Evolutionary conservation across 2,797 vertebrate species (phyloP), one percentile per base, ranked within the genome.

Genomic region (Etheostoma perlongum): DNA sequence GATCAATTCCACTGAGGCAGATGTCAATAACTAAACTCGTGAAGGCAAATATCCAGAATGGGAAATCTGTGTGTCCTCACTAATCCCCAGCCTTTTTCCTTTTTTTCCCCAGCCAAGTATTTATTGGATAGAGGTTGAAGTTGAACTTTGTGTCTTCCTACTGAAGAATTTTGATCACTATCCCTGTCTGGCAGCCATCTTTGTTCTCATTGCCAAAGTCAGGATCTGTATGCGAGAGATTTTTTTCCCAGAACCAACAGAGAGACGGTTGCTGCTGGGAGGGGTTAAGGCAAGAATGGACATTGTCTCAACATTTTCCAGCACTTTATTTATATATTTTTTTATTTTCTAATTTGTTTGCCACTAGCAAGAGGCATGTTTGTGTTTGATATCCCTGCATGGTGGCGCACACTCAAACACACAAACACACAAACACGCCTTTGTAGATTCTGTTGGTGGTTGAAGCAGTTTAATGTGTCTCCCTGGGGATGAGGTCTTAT

Each of bases 121-220:
- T 85, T 80, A 72, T 77, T 87, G 79, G 78, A 89, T 47, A 49
- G 77, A 84, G 51, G 65, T 77, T 76, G 82, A 85, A 78, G 69
- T 71, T 89, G 80, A 91, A 91, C 87, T 30, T 89, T 88, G 77
- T 89, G 87, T 91, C 85, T 89, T 91, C 87, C 86, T 84, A 76
- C 86, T 88, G 82, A 84, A 81, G 84, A 85, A 93, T 88, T 88
- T 88, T 79, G 62, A 92, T 90, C 83, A 46, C 74, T 82, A 52
- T 87, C 80, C 76, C 36, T 79, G 82, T 91, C 80, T 90, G 91
- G 86, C 92, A 89, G 79, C 78, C 80, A 80, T 87, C 46, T 90
- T 89, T 86, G 84, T 83, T 79, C 83, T 73, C 42, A 23, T 51
- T 83, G 89, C 86, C 92, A 93, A 84, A 91, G 78, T 81, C 84